phyloP scores from a whole-genome alignment of 2,888 invertebrate genomes.

The Alitta virens region DNA sequence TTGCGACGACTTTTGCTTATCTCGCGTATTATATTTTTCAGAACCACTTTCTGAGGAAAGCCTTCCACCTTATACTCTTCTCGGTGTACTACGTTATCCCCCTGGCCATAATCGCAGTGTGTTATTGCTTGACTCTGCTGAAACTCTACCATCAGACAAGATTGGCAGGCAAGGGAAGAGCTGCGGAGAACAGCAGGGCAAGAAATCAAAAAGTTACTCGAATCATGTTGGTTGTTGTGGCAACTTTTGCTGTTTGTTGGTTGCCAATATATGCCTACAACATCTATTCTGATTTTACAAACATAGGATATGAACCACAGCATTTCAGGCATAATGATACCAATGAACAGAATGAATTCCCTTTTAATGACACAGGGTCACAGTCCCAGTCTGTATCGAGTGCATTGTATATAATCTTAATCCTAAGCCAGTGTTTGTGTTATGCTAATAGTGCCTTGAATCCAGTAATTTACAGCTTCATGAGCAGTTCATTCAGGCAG shows the following conservation, averaged over 20 bases:
- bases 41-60: not conserved
- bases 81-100: conserved; percentile 20
- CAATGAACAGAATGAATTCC: too few relatives aligned
- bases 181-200: not conserved
- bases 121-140: conserved; percentile 24
- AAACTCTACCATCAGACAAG: conserved; percentile 16
- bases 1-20: too few relatives aligned
- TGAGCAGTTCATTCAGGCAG: conserved; percentile 36
- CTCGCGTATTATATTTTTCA: too few relatives aligned
- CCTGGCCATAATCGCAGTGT: conserved; percentile 18
- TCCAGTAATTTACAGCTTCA: conserved; percentile 44
- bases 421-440: conserved; percentile 4
- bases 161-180: not conserved
- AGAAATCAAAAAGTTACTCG: not conserved
- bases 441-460: conserved; percentile 40
- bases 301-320: too few relatives aligned
- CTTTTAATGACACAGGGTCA: too few relatives aligned
- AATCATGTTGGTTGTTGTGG: conserved; percentile 12
- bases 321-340: too few relatives aligned
- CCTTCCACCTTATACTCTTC: conserved; percentile 20
- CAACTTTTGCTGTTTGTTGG: conserved; percentile 27
- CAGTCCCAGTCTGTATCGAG: too few relatives aligned
- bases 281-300: conserved; percentile 8
- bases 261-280: conserved; percentile 24
- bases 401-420: not conserved